Conservation (phyloP, 2,797 vertebrate genomes). For the Fistularia commersonii region DNA sequence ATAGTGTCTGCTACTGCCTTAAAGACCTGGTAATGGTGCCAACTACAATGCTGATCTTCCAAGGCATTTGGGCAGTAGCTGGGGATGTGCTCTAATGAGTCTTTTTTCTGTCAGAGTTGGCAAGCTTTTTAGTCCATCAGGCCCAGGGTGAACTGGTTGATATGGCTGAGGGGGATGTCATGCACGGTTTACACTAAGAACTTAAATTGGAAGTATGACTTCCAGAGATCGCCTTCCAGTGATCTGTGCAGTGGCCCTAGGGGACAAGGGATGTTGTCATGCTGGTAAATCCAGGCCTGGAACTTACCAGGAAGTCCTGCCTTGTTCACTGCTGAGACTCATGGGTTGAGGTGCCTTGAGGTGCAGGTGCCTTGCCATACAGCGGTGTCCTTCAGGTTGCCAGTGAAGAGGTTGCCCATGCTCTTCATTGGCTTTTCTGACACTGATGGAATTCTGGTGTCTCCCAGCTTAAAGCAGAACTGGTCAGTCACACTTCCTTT, state of each 20-base stretch:
- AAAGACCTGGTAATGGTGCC: too few relatives aligned
- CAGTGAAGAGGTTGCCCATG: neutral
- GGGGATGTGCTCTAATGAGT: too few relatives aligned
- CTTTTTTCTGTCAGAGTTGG: neutral
- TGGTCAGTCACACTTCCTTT: neutral
- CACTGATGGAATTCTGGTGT: too few relatives aligned
- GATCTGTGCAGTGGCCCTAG: too few relatives aligned
- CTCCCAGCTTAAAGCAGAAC: neutral
- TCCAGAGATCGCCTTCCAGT: neutral
- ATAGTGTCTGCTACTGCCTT: neutral
- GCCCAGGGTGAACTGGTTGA: neutral
- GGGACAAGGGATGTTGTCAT: too few relatives aligned
- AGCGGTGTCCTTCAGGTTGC: neutral
- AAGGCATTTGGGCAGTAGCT: neutral
- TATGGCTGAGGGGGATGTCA: neutral
- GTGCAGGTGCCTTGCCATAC: too few relatives aligned
- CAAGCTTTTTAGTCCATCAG: neutral
- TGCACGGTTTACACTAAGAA: neutral
- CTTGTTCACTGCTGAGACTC: too few relatives aligned
- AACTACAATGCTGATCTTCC: neutral
- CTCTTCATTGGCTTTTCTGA: neutral
- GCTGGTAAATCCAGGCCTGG: too few relatives aligned
- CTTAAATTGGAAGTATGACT: neutral
- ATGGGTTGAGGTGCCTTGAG: too few relatives aligned
- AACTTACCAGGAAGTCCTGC: too few relatives aligned